These are phyloP conservation scores for Uropsilus gracilis DNA, from an alignment of 2,113 vertebrate genomes.

Conservation along the genomic window DNA sequence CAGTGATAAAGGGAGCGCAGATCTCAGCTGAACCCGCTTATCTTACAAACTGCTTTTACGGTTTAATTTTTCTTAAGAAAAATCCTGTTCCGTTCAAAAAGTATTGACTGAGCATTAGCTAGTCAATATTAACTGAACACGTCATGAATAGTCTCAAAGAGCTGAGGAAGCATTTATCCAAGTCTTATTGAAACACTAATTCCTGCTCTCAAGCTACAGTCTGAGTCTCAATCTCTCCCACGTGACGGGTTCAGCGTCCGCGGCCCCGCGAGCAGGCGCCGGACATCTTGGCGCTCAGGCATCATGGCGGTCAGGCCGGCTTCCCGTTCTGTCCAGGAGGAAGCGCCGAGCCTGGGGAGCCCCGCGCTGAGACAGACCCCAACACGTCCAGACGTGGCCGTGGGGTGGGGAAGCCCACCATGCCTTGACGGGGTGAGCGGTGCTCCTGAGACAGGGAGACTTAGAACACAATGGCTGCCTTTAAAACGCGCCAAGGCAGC, in stretches of 20 bases:
- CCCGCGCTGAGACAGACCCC: neutral
- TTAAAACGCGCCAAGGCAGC: neutral
- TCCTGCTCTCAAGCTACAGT: neutral
- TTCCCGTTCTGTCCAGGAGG: accelerated
- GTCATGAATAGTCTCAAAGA: neutral
- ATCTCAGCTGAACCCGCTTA: neutral
- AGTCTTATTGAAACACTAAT: neutral
- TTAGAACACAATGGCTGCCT: accelerated
- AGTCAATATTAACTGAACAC: neutral
- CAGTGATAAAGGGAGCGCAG: neutral
- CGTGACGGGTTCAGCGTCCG: neutral
- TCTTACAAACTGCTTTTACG: neutral
- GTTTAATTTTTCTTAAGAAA: neutral
- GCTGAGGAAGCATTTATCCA: neutral
- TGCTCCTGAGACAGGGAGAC: neutral
- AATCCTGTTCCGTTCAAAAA: neutral
- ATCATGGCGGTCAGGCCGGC: no score
- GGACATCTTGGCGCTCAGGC: no score
- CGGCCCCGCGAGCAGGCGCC: no score
- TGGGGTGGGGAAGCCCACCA: neutral
- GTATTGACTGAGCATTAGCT: neutral
- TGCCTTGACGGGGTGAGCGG: accelerated
- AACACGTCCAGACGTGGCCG: accelerated
- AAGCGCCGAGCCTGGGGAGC: neutral
- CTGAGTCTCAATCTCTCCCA: neutral